phyloP scores from a whole-genome alignment of 1,140 invertebrate species.

The Drosophila melanica region DNA sequence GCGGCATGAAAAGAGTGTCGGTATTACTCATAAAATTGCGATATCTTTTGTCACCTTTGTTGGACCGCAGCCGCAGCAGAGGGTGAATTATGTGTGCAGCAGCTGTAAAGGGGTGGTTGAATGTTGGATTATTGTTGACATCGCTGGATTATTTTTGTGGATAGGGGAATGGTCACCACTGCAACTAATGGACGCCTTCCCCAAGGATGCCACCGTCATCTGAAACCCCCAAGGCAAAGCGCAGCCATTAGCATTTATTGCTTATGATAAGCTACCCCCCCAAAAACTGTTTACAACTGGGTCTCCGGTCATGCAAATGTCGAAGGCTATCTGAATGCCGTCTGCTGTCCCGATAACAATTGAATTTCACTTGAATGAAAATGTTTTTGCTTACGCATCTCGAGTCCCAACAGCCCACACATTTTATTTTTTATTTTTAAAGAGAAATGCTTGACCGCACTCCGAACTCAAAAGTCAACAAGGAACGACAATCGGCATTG shows the following conservation, averaged over 20 bases:
- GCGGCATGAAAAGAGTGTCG: slow-evolving; percentile 65
- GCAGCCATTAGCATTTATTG: slow-evolving; percentile 77
- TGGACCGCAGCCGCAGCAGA: slow-evolving; percentile 32
- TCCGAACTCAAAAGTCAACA: slow-evolving; percentile 62
- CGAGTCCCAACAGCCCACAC: slow-evolving; percentile 32
- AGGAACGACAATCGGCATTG: slow-evolving; percentile 16
- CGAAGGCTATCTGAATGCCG: slow-evolving; percentile 24
- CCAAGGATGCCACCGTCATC: slow-evolving; percentile 1
- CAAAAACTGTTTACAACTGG: slow-evolving; percentile 23
- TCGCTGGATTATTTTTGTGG: background rate
- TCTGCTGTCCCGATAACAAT: slow-evolving; percentile 47
- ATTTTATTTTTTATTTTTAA: slow-evolving; percentile 72
- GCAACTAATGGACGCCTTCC: slow-evolving; percentile 43
- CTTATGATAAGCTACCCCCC: slow-evolving; percentile 67
- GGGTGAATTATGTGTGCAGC: slow-evolving; percentile 4
- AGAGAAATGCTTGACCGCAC: slow-evolving; percentile 68
- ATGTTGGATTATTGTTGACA: slow-evolving; percentile 43
- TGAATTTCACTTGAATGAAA: slow-evolving; percentile 60
- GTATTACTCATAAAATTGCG: slow-evolving; percentile 82
- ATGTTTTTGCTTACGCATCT: slow-evolving; percentile 53
- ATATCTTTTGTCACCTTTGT: slow-evolving; percentile 82
- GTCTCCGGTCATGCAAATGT: slow-evolving; percentile 33
- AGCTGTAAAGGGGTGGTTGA: slow-evolving; percentile 14
- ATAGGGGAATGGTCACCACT: background rate
- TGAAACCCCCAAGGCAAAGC: slow-evolving; percentile 39